A percentile compares a stretch with the other conserved stretches of the same genome.
Evolutionary conservation across 2,797 vertebrate genomes (phyloP).

Genomic region (Crotalus adamanteus): DNA sequence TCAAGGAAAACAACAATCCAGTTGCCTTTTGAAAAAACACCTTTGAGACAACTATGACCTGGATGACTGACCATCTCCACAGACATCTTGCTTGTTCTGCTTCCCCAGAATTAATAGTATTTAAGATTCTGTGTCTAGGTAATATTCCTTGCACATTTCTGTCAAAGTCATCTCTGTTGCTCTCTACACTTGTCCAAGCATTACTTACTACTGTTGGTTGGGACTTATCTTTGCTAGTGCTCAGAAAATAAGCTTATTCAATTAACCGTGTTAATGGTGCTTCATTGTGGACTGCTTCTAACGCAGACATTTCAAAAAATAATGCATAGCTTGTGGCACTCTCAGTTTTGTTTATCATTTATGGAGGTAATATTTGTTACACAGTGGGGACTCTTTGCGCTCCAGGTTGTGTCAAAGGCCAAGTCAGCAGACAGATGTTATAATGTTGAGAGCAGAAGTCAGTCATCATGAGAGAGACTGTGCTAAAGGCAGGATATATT

Average conservation of each 20-base stretch:
- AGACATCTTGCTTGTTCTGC: no score
- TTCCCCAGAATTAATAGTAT: background rate
- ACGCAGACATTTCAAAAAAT: background rate
- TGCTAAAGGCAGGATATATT: background rate
- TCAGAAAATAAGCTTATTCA: background rate
- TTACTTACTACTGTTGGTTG: background rate
- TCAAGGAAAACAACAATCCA: no score
- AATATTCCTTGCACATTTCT: background rate
- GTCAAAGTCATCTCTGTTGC: background rate
- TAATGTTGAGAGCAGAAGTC: background rate
- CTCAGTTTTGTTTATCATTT: background rate
- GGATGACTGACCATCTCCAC: no score
- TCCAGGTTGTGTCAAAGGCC: background rate
- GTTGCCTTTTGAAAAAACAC: no score
- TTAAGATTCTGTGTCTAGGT: background rate
- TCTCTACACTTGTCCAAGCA: background rate
- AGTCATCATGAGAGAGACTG: background rate
- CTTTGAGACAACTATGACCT: no score
- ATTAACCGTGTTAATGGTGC: background rate
- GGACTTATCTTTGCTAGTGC: background rate
- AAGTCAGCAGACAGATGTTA: background rate
- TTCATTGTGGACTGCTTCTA: background rate
- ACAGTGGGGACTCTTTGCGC: background rate
- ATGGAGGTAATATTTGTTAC: background rate
- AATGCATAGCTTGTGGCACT: background rate